Evolutionary conservation across 2,888 invertebrate species (phyloP), one percentile per base, ranked within the genome.

Genomic region (Laspeyria flexula): DNA sequence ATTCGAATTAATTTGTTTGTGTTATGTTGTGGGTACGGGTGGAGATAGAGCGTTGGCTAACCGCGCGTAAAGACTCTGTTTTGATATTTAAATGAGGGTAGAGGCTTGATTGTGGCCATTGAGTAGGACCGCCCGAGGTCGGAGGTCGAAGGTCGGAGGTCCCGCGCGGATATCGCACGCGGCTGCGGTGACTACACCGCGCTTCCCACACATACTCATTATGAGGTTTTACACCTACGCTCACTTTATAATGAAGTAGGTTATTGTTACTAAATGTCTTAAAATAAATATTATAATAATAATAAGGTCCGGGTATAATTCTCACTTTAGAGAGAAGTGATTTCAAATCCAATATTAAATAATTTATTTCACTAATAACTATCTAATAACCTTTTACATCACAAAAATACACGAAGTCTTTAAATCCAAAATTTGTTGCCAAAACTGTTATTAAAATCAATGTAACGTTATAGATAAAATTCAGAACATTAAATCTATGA

Each of bases 1-100:
- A 90, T 89, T 83, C 72, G 90, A 90, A 92, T 92, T 90, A 92
- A 92, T 92, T 92, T 92, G 91, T 92, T 91, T 91, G 83, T 87
- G 89, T 89, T 89, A 87, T 88, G 87, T 89, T 88, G 84, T 69
- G 85, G 83, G 79, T 63, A 77, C 65, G 75, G 77, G 67, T 65
- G 69, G 73, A 75, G 76, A 73, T 79, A 73, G 77, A 76, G 61
- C 56, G 77, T 55, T 55, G 70, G 77, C 75, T 77, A 85, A 81
- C 82, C 82, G 83, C 77, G 81, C 82, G 83, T 79, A 79, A 83
- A 81, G 81, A 80, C 77, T 60, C 79, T 90, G 90, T 90, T 91
- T 91, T 90, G 82, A 88, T 91, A 92, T 91, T 90, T 85, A 90
- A 91, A 92, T 92, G 79, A 90, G 88, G 90, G 88, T 88, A 72